Base-by-base conservation (phyloP, 2,113 vertebrate species). In the Shinisaurus crocodilurus region DNA sequence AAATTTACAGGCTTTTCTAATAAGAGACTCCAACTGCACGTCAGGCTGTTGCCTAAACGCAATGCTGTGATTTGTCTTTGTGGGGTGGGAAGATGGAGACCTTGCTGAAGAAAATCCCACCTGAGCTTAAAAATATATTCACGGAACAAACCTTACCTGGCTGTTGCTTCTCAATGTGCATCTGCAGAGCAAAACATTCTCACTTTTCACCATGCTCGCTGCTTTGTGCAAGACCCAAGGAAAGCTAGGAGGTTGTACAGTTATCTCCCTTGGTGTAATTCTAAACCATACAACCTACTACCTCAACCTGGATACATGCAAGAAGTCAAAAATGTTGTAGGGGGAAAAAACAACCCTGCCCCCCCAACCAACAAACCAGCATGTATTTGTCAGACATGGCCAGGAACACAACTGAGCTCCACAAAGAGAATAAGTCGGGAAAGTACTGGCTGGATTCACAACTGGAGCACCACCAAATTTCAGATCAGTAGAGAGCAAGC, bases 221-320 rank as follows among this genome's bases (percentile, higher is more conserved):
- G 97, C 89, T 91, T 94, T 97, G 96, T 96, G 97, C 97, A 95
- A 97, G 98, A 97, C 98, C 98, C 99, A 98, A 97, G 99, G 98
- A 99, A 99, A 99, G 98, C 98, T 99, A 99, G 99, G 98, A 99
- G 99, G 99, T 98, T 99, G 99, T 99, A 99, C 98, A 99, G 99
- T 99, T 98, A 99, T 99, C 98, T 98, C 98, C 98, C 98, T 97
- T 98, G 98, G 97, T 99, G 97, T 98, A 98, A 99, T 98, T 98
- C 98, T 99, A 97, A 99, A 99, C 98, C 99, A 99, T 99, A 99
- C 99, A 99, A 99, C 99, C 98, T 99, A 99, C 99, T 99, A 99
- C 99, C 99, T 99, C 99, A 99, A 92, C 98, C 98, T 98, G 98
- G 97, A 97, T 97, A 96, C 98, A 98, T 98, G 97, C 89, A 90